These are phyloP conservation scores for Ornithoptera priamus DNA, from an alignment of 2,888 invertebrate genomes.

Conservation along the genomic window DNA sequence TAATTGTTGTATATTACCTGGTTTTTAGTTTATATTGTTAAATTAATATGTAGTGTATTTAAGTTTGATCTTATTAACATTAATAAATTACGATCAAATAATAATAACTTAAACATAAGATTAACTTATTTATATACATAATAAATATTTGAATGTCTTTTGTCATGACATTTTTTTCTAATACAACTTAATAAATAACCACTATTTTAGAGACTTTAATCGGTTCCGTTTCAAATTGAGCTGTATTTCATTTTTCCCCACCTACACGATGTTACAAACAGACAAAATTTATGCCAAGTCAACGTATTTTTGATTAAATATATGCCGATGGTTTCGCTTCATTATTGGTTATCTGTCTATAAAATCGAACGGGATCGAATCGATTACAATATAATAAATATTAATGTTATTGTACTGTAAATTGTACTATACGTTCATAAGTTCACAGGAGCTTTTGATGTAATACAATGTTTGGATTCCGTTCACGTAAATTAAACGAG, in stretches of 20 bases:
- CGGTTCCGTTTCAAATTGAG: slow-evolving; percentile 29
- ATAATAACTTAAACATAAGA: background rate
- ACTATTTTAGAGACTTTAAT: slow-evolving; percentile 21
- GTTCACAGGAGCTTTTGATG: slow-evolving; percentile 44
- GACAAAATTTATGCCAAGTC: slow-evolving; percentile 28
- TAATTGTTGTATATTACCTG: no score
- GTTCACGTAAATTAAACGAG: slow-evolving; percentile 44
- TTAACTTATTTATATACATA: background rate
- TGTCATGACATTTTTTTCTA: background rate
- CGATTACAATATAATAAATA: slow-evolving; percentile 26
- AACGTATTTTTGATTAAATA: slow-evolving; percentile 28
- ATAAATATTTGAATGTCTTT: slow-evolving; percentile 2
- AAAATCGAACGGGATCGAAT: slow-evolving; percentile 36
- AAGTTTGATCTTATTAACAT: background rate
- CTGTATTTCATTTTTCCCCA: slow-evolving; percentile 26
- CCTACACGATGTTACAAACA: slow-evolving; percentile 27
- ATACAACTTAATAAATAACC: slow-evolving; percentile 11
- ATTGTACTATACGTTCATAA: slow-evolving; percentile 42
- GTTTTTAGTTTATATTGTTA: no score
- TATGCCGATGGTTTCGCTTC: slow-evolving; percentile 27
- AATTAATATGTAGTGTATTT: no score
- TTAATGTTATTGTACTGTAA: slow-evolving; percentile 25
- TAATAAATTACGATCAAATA: background rate
- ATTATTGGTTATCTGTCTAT: slow-evolving; percentile 45
- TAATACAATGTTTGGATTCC: slow-evolving; percentile 40